Evolutionary conservation across 2,113 vertebrate species (phyloP), one percentile per base, ranked within the genome.

Genomic region (Protomyctophum bolini): DNA sequence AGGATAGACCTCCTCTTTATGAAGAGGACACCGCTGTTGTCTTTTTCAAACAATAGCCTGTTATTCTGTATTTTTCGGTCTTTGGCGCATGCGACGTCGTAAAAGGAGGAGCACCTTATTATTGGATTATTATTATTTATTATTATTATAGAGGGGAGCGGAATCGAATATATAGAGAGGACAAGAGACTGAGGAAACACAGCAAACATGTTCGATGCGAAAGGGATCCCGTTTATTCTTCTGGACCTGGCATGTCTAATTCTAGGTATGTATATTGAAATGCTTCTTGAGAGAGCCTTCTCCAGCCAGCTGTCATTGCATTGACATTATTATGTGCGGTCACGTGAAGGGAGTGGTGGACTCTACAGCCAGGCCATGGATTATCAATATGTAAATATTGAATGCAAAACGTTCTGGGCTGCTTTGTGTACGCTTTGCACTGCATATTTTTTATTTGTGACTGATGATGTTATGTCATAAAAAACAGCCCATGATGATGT

Each of bases 151-250:
- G 21, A 10, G 59, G 14, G 9, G 58, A 67, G 80, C 74, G 80
- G 45, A 21, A 41, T 3, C 33, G 58, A 21, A 21, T 57, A 4
- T 5, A 51, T n/a, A n/a, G 41, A 70, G 21, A 63, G 14, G 70
- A 76, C 64, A 59, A 55, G 10, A 72, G 54, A 4, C 58, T 0
- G 51, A 54, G 61, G 73, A 78, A 79, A 72, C 29, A n/a, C 74
- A 82, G 75, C 48, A 45, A 88, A 89, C 81, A 98, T 98, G 97
- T 98, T 98, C 90, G 96, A 98, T 88, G 86, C 91, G 69, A 93
- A 90, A 90, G 93, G 95, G 82, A 87, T 98, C 77, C 94, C 95
- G 11, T 98, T 94, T 88, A 89, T 98, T 72, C 82, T 93, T 82
- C 91, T 98, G 14, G 97, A 98, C 84, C 5, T 97, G 41, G 78